Base-by-base conservation (phyloP, 2,113 vertebrate species). In the Microtus pennsylvanicus region DNA sequence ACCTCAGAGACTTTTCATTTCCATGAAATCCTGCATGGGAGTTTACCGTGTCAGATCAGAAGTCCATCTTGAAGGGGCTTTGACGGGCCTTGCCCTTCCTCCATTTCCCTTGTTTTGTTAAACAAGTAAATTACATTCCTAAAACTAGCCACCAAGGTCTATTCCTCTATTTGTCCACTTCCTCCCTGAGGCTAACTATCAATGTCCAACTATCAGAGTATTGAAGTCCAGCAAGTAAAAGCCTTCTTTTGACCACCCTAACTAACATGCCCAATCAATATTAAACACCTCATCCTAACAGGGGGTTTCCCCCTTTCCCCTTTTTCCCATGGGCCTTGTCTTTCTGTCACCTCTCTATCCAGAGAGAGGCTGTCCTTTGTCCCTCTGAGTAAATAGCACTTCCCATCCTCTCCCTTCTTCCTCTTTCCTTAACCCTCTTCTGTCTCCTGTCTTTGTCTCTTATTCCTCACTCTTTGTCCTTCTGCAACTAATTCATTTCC, bases 41-140 rank as follows among this genome's bases (percentile, higher is more conserved):
- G 65, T 90, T 95, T 78, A 86, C 17, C 13, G 7, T 85, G 90
- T 87, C 58, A 85, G 55, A 90, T 90, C 65, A 74, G 42, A 90
- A 19, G 35, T 61, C 28, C 19, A 86, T 61, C 69, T n/a, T 45
- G 22, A 26, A 75, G 38, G 38, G 24, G 16, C 24, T 72, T 5
- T 42, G 38, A 7, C 2, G 13, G 42, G 5, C 42, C 74, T 45
- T 28, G 24, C 42, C 5, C 24, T 47, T 45, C 24, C 12, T 12
- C 22, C 22, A 42, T 76, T 28, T 5, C 38, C 42, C 45, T 5
- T 76, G 12, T 14, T 24, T 47, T 76, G 42, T 11, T 35, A 35
- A 55, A 50, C 45, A 47, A 78, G 30, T 50, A 50, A 19, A 19
- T 47, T 78, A 52, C 7, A 19, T 50, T 33, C 14, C 28, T 50